These are phyloP conservation scores for Circaetus gallicus DNA, from an alignment of 2,113 vertebrate species.

Conservation along the genomic window DNA sequence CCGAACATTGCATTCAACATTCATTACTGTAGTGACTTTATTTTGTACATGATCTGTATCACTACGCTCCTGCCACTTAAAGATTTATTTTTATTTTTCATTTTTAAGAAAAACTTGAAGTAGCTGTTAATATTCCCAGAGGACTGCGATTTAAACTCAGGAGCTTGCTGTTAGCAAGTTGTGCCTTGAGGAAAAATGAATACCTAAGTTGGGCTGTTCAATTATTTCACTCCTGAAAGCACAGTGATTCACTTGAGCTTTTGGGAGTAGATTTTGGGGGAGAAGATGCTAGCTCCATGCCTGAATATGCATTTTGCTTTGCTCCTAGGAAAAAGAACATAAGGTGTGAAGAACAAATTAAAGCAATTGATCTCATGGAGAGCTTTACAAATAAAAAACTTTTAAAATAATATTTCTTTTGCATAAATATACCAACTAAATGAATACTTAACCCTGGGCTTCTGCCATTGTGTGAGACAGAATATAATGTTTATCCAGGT, in stretches of 20 bases:
- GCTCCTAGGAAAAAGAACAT: neutral
- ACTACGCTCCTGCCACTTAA: neutral
- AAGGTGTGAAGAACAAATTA: neutral
- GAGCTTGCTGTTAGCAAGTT: neutral
- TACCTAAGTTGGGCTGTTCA: neutral
- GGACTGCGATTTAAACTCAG: neutral
- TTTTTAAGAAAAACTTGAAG: neutral
- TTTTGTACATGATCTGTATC: neutral
- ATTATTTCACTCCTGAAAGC: neutral
- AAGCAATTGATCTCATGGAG: neutral
- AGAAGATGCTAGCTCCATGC: neutral
- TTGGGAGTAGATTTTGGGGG: neutral
- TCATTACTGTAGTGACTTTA: neutral
- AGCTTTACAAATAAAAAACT: neutral
- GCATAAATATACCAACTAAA: neutral
- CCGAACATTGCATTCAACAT: neutral
- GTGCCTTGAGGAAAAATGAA: slow-evolving; percentile 5
- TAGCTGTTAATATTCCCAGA: neutral
- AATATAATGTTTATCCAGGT: neutral
- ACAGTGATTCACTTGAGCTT: neutral
- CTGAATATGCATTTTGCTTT: neutral
- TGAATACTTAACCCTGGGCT: neutral
- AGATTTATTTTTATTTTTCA: neutral
- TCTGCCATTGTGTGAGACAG: neutral
- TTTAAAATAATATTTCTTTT: neutral